A percentile compares a stretch with the other conserved stretches of the same genome.
Evolutionary conservation across 2,113 vertebrate genomes (phyloP).

Genomic region (Junco hyemalis): DNA sequence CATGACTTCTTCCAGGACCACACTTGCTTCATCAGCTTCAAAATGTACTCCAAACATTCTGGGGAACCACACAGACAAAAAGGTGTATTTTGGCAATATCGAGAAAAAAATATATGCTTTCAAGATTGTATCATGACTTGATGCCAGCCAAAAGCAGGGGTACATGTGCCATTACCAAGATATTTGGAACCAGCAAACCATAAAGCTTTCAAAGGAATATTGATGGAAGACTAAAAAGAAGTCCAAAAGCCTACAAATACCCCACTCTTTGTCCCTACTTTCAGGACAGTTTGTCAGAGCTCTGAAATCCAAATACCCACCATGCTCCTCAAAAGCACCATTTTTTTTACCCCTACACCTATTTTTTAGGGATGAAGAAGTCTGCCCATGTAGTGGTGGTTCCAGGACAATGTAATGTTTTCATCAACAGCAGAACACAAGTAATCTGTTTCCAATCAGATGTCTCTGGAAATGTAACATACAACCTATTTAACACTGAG

Average conservation of each 20-base stretch:
- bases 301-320: neutral
- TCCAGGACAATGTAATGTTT: neutral
- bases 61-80: neutral
- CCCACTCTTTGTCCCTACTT: neutral
- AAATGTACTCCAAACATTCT: neutral
- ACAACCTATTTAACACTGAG: neutral
- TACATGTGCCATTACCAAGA: neutral
- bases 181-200: neutral
- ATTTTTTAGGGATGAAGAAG: neutral
- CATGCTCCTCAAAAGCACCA: rapidly evolving
- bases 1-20: neutral
- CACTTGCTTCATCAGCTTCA: neutral
- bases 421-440: neutral
- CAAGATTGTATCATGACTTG: neutral
- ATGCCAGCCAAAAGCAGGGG: neutral
- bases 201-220: neutral
- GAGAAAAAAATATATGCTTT: neutral
- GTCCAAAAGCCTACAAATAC: neutral
- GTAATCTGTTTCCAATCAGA: neutral
- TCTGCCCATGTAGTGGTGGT: neutral
- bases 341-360: neutral
- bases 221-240: neutral
- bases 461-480: neutral
- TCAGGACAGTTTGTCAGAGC: neutral
- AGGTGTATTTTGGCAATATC: neutral